Percentiles rank a stretch among this genome's conserved stretches.
phyloP scores from a whole-genome alignment of 2,888 invertebrate species.

The Drosophila meridionalis region DNA sequence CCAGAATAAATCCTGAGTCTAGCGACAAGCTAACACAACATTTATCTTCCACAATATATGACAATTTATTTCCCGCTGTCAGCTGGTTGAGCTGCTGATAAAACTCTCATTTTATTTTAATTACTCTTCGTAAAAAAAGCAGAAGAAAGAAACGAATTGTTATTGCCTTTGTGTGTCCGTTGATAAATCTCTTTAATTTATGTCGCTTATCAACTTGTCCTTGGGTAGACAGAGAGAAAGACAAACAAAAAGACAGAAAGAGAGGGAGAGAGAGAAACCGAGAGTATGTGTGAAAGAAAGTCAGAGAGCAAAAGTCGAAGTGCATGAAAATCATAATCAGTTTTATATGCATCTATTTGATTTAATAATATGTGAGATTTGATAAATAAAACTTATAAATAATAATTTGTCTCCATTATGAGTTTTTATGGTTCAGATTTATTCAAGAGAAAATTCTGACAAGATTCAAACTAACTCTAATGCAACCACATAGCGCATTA shows the following conservation, averaged over 20 bases:
- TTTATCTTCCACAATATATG: slow-evolving; percentile 2
- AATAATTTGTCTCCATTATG: not conserved
- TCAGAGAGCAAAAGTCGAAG: slow-evolving; percentile 18
- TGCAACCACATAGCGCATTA: no score
- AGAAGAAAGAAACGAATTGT: slow-evolving; percentile 2
- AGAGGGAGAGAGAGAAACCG: not conserved
- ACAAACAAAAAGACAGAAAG: not conserved
- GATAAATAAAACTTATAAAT: not conserved
- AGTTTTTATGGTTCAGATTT: not conserved
- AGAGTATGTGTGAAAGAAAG: not conserved
- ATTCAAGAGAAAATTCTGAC: not conserved
- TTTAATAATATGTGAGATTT: not conserved
- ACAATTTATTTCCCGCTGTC: slow-evolving; percentile 2
- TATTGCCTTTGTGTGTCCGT: slow-evolving; percentile 12
- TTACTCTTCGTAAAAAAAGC: slow-evolving; percentile 5
- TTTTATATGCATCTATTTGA: not conserved
- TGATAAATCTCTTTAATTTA: slow-evolving; percentile 17
- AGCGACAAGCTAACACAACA: not conserved
- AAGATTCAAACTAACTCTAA: not conserved
- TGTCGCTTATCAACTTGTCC: slow-evolving; percentile 22
- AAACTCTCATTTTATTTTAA: slow-evolving; percentile 10
- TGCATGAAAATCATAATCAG: slow-evolving; percentile 4
- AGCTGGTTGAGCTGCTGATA: slow-evolving; percentile 16
- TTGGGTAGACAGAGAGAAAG: slow-evolving; percentile 7
- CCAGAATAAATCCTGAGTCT: not conserved